These are phyloP conservation scores for Lichenostomus cassidix DNA, from an alignment of 2,113 vertebrate genomes.

Conservation along the genomic window DNA sequence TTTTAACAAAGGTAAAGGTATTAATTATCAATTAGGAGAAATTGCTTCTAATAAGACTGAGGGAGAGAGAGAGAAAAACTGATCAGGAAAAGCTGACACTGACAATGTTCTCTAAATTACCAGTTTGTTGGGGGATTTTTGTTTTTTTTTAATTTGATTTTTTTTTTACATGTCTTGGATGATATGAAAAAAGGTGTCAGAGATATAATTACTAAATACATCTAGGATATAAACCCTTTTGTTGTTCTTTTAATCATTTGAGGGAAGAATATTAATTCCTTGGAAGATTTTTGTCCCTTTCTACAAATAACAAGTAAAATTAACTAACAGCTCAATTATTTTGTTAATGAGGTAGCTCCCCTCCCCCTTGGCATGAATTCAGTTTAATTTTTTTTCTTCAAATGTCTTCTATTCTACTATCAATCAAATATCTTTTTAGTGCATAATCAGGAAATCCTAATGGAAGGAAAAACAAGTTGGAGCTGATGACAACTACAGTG, in stretches of 20 bases:
- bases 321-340: constrained; percentile 78
- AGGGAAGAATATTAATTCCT: constrained; percentile 52
- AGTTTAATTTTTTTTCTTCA: constrained; percentile 29
- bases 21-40: constrained; percentile 76
- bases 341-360: constrained; percentile 67
- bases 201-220: constrained; percentile 70
- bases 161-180: constrained; percentile 54
- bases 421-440: constrained; percentile 61
- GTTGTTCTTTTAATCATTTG: constrained; percentile 75
- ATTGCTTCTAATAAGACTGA: constrained; percentile 63
- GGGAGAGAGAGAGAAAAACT: constrained; percentile 19
- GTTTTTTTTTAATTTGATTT: background rate
- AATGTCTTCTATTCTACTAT: constrained; percentile 58
- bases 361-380: constrained; percentile 56
- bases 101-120: constrained; percentile 62
- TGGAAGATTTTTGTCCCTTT: constrained; percentile 65
- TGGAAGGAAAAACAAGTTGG: constrained; percentile 24
- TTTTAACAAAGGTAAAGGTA: constrained; percentile 66
- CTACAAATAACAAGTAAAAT: constrained; percentile 71
- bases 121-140: background rate
- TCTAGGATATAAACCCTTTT: constrained; percentile 63
- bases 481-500: constrained; percentile 2
- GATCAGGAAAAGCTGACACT: constrained; percentile 57
- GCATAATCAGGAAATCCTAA: constrained; percentile 47
- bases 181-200: constrained; percentile 64